phyloP scores from a whole-genome alignment of 2,797 vertebrate species.

The Avahi laniger region DNA sequence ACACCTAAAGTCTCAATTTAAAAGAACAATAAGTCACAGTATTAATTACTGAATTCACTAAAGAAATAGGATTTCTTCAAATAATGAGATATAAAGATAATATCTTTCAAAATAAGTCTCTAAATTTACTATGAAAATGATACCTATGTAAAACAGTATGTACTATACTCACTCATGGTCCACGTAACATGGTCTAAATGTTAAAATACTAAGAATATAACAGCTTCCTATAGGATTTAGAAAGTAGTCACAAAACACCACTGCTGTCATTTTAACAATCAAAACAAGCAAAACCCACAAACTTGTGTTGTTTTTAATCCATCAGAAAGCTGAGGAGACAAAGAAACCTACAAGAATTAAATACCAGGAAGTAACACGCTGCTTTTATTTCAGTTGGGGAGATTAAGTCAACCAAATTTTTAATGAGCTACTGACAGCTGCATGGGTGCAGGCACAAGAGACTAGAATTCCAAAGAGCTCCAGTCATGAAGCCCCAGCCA shows the following conservation, averaged over 20 bases:
- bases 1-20: slow-evolving; percentile 25
- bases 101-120: slow-evolving; percentile 25
- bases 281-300: background rate
- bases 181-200: background rate
- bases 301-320: background rate
- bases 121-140: slow-evolving; percentile 19
- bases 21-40: background rate
- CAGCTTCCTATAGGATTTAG: background rate
- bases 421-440: background rate
- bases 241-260: background rate
- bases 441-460: background rate
- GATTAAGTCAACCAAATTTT: background rate
- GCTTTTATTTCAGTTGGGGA: background rate
- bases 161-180: background rate
- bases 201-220: background rate
- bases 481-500: background rate
- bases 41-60: background rate
- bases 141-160: background rate
- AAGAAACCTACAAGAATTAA: background rate
- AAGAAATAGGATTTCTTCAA: slow-evolving; percentile 30
- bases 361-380: background rate
- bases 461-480: background rate
- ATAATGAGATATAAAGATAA: background rate
- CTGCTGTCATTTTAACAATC: background rate
- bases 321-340: background rate